Evolutionary conservation across 1,140 invertebrate species (phyloP).

Genomic region (Meloidogyne hapla): DNA sequence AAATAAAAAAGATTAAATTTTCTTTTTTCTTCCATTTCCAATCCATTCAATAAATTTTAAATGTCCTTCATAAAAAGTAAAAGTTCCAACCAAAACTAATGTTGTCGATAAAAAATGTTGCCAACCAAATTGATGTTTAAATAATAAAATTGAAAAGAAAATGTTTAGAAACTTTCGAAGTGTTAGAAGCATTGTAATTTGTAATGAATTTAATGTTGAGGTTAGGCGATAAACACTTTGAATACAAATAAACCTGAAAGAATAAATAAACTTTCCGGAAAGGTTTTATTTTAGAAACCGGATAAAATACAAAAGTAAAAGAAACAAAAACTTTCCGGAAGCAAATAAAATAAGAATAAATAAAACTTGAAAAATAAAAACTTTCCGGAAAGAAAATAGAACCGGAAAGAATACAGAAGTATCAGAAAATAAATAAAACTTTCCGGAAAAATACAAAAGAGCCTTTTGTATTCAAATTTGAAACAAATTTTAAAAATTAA

Average conservation of each 20-base stretch:
- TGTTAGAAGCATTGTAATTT: slow-evolving; percentile 92
- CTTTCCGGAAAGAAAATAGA: no score
- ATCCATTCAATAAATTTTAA: neutral
- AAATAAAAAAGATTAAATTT: neutral
- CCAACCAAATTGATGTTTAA: slow-evolving; percentile 85
- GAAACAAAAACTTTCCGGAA: no score
- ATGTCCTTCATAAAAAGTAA: slow-evolving; percentile 35
- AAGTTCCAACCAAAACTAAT: slow-evolving; percentile 79
- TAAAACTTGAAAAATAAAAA: no score
- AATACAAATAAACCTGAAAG: slow-evolving; percentile 78
- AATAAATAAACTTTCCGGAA: neutral
- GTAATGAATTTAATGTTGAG: slow-evolving; percentile 85
- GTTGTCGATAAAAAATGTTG: slow-evolving; percentile 87
- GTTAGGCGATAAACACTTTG: slow-evolving; percentile 89
- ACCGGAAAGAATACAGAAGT: no score
- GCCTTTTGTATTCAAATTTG: neutral
- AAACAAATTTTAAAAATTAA: slow-evolving; percentile 13
- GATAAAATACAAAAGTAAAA: no score
- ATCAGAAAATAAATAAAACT: neutral
- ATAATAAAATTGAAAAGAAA: slow-evolving; percentile 89
- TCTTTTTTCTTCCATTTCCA: slow-evolving; percentile 1
- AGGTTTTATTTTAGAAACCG: no score
- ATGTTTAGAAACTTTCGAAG: slow-evolving; percentile 89
- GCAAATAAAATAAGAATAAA: no score
- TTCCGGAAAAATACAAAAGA: neutral